phyloP scores from a whole-genome alignment of 2,888 invertebrate genomes.

The Dasypogon diadema region DNA sequence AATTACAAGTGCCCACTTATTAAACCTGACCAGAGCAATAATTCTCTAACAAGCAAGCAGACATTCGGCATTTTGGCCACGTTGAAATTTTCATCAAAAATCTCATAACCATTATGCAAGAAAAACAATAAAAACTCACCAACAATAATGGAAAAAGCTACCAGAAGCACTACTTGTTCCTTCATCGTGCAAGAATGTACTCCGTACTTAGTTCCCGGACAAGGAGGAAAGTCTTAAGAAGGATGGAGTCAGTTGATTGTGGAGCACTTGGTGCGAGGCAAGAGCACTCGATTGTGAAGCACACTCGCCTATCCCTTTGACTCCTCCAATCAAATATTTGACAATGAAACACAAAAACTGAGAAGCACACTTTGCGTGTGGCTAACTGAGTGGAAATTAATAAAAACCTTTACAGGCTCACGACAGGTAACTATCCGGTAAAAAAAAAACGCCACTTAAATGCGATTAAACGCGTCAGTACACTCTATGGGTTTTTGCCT shows the following conservation, averaged over 20 bases:
- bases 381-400: slow-evolving; percentile 31
- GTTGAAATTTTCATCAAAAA: not conserved
- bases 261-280: not conserved
- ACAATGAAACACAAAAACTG: slow-evolving; percentile 12
- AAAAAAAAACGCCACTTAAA: slow-evolving; percentile 22
- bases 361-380: slow-evolving; percentile 3
- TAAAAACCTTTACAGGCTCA: not conserved
- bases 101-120: not conserved
- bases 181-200: slow-evolving; percentile 6
- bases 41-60: too few relatives aligned
- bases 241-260: not conserved
- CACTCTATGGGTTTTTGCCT: slow-evolving; percentile 8
- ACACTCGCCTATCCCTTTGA: slow-evolving; percentile 12
- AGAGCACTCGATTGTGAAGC: not conserved
- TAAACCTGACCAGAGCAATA: too few relatives aligned
- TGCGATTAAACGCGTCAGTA: slow-evolving; percentile 21
- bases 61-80: too few relatives aligned
- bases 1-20: too few relatives aligned
- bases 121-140: slow-evolving; percentile 21
- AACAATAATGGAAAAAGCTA: not conserved
- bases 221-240: not conserved
- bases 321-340: slow-evolving; percentile 29
- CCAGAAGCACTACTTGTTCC: slow-evolving; percentile 3
- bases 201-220: not conserved
- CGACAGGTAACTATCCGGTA: not conserved